phyloP scores from a whole-genome alignment of 2,797 vertebrate genomes.

The Poecile montanus region DNA sequence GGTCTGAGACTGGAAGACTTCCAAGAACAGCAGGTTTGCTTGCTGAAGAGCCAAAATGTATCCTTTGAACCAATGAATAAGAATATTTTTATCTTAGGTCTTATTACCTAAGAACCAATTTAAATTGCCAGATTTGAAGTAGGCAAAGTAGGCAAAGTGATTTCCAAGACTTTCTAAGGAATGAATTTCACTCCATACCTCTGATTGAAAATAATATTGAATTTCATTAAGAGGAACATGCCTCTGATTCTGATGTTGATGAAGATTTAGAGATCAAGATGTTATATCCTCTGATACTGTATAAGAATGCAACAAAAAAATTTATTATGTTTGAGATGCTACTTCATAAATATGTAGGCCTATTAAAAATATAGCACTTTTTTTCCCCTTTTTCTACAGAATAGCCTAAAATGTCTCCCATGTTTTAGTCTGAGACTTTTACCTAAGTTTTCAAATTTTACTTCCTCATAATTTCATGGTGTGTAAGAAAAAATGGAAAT shows the following conservation, averaged over 20 bases:
- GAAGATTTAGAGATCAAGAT: background rate
- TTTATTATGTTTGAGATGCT: background rate
- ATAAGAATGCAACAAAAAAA: background rate
- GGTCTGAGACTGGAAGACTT: background rate
- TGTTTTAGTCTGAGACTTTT: background rate
- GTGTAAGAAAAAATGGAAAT: background rate
- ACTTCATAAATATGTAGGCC: background rate
- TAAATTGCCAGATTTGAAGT: background rate
- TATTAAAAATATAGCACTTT: background rate
- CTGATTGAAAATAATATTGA: background rate
- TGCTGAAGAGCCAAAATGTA: background rate
- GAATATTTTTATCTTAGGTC: background rate
- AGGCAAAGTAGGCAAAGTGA: background rate
- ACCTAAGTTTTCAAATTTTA: background rate
- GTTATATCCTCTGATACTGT: background rate
- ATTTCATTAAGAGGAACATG: background rate
- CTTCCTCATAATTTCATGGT: background rate
- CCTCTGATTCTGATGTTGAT: background rate
- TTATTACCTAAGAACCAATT: background rate
- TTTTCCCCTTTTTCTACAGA: background rate
- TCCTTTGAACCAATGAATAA: background rate
- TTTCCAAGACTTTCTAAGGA: background rate
- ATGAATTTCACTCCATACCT: background rate
- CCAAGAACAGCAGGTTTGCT: background rate
- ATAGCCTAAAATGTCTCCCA: background rate